Percentiles rank a stretch among this genome's conserved stretches.
Evolutionary conservation across 2,113 vertebrate species (phyloP).

Genomic region (Oreochromis aureus): DNA sequence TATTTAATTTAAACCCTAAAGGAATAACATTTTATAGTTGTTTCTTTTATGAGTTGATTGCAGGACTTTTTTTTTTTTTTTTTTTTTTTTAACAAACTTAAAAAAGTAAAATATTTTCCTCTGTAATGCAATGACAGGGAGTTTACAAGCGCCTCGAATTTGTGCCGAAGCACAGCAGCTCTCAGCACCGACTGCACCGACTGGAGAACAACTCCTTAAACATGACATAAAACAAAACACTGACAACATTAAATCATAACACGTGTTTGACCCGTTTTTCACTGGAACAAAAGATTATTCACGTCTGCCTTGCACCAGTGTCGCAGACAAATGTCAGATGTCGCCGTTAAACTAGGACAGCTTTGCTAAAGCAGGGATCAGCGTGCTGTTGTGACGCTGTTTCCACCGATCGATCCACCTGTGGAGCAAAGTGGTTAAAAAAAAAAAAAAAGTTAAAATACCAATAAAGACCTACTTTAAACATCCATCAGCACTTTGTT

Average conservation of each 20-base stretch:
- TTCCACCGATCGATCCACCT: background rate
- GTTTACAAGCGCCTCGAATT: background rate
- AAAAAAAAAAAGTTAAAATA: background rate
- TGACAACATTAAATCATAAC: no score
- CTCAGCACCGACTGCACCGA: background rate
- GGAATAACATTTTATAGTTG: background rate
- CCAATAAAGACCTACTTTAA: background rate
- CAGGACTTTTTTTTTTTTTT: background rate
- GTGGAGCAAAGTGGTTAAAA: background rate
- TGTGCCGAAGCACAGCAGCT: background rate
- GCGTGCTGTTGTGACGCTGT: background rate
- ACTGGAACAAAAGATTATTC: background rate
- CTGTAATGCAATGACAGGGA: background rate
- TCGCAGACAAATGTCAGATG: background rate
- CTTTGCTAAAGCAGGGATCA: background rate
- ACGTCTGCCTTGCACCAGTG: background rate
- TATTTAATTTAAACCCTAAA: background rate
- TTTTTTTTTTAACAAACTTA: background rate
- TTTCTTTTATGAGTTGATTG: background rate
- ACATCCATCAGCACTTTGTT: background rate
- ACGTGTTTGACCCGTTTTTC: background rate
- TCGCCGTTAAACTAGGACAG: background rate
- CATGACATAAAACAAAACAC: no score
- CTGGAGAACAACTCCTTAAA: background rate
- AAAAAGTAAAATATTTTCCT: background rate